These are phyloP conservation scores for Limnodromus scolopaceus DNA, from an alignment of 2,797 vertebrate species.

Conservation along the genomic window DNA sequence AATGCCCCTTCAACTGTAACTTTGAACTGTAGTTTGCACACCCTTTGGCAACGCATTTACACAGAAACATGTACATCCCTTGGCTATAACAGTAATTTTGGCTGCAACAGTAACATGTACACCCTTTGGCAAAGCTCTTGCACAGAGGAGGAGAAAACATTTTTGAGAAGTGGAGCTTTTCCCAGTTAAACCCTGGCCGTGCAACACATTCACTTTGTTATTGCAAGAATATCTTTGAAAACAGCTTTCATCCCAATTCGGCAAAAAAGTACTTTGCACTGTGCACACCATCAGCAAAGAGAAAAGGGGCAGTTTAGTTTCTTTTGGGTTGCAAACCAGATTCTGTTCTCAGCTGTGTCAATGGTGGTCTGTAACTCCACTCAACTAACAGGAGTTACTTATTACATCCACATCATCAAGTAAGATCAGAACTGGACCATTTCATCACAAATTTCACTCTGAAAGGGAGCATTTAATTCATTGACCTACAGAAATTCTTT, in stretches of 20 bases:
- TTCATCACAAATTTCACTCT: background rate
- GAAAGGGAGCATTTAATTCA: background rate
- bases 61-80: constrained; percentile 66
- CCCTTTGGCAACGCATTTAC: constrained; percentile 52
- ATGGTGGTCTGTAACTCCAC: background rate
- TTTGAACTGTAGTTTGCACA: constrained; percentile 65
- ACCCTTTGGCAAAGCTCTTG: constrained; percentile 61
- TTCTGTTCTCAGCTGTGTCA: background rate
- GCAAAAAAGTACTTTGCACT: background rate
- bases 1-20: constrained; percentile 74
- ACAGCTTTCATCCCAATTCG: background rate
- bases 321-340: background rate
- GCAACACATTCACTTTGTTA: background rate
- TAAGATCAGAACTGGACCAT: background rate
- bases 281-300: background rate
- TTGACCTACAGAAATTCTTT: background rate
- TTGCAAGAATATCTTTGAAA: background rate
- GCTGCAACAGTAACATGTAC: constrained; percentile 63
- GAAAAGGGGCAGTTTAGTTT: background rate
- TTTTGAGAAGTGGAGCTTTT: background rate
- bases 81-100: constrained; percentile 76
- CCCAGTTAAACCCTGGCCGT: background rate
- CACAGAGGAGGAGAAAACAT: background rate
- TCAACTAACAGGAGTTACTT: background rate
- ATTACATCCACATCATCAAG: background rate